Evolutionary conservation across 2,888 invertebrate species (phyloP).

Genomic region (Agrochola lota): DNA sequence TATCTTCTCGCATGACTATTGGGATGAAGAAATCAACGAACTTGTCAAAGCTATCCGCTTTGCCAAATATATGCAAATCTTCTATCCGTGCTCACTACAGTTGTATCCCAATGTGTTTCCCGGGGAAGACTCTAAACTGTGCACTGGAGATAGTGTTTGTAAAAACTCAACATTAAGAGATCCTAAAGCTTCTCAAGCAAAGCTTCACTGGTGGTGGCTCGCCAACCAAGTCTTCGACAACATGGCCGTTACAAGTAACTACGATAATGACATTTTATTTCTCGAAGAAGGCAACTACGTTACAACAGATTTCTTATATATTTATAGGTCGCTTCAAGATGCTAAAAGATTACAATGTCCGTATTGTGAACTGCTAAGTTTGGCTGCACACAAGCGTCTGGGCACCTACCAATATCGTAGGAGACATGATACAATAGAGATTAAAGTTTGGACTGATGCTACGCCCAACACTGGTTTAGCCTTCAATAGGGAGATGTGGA

Average conservation of each 20-base stretch:
- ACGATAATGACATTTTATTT: constrained; percentile 65
- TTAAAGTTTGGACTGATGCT: constrained; percentile 65
- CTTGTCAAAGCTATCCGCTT: constrained; percentile 54
- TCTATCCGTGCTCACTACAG: constrained; percentile 71
- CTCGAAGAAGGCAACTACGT: constrained; percentile 70
- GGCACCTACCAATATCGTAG: constrained; percentile 49
- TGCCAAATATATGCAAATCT: constrained; percentile 56
- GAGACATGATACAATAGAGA: constrained; percentile 38
- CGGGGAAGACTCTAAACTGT: constrained; percentile 69
- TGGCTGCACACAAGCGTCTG: constrained; percentile 65
- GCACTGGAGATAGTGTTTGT: constrained; percentile 67
- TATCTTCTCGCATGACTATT: constrained; percentile 69
- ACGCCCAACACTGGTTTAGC: constrained; percentile 66
- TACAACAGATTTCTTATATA: constrained; percentile 70
- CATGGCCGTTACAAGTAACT: constrained; percentile 56
- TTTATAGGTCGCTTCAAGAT: constrained; percentile 61
- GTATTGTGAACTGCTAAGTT: constrained; percentile 70
- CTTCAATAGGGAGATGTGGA: constrained; percentile 73
- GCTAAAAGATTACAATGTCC: constrained; percentile 57
- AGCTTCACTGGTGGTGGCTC: constrained; percentile 79
- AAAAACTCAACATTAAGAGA: constrained; percentile 56
- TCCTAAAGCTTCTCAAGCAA: constrained; percentile 65
- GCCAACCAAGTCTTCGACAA: constrained; percentile 71
- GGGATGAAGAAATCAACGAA: constrained; percentile 58
- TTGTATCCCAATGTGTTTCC: constrained; percentile 72